Conservation (phyloP, 2,888 invertebrate species). For the Trichopria drosophilae region DNA sequence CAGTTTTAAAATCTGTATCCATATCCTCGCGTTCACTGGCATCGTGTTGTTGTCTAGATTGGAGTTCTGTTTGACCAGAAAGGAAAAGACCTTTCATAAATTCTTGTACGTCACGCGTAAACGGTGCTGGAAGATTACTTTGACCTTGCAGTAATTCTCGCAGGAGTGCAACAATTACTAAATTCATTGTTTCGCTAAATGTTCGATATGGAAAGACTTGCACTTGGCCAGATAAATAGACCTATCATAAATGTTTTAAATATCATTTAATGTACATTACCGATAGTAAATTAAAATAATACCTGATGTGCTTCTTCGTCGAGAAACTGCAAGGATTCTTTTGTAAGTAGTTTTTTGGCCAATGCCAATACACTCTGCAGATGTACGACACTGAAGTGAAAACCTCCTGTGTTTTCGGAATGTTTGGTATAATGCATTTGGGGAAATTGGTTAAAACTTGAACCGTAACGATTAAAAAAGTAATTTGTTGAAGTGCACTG, state of each 20-base stretch:
- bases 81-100: conserved; percentile 87
- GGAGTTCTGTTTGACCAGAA: conserved; percentile 90
- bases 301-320: conserved; percentile 85
- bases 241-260: conserved; percentile 62
- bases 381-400: conserved; percentile 76
- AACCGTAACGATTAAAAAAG: conserved; percentile 90
- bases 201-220: conserved; percentile 90
- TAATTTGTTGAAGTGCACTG: conserved; percentile 81
- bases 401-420: conserved; percentile 67
- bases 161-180: conserved; percentile 89
- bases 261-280: too few relatives aligned
- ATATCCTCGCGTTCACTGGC: conserved; percentile 80
- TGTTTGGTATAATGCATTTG: conserved; percentile 78
- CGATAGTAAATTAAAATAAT: neutral
- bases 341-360: conserved; percentile 83
- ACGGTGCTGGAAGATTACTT: conserved; percentile 83
- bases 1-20: conserved; percentile 77
- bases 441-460: conserved; percentile 88
- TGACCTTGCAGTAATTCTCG: conserved; percentile 89
- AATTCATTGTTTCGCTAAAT: conserved; percentile 90
- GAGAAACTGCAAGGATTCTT: conserved; percentile 77
- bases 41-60: conserved; percentile 83
- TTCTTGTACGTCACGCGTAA: conserved; percentile 89
- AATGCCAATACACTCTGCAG: conserved; percentile 77
- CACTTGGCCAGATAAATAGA: conserved; percentile 56